Evolutionary conservation across 2,888 invertebrate species (phyloP).

Genomic region (Lacanobia wlatinum): DNA sequence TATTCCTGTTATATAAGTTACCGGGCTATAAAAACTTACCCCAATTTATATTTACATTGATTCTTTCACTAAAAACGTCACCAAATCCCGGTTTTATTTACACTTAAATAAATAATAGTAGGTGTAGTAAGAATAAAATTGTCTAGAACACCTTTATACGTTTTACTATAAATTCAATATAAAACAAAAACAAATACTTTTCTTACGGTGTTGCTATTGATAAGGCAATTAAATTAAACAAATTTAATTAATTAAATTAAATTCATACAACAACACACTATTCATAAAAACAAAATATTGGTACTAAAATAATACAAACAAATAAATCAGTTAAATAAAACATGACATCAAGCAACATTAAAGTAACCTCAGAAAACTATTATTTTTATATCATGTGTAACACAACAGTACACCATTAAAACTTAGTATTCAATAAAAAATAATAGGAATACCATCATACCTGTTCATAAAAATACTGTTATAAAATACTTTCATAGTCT

Average conservation of each 20-base stretch:
- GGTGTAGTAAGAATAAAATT: no score
- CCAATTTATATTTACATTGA: no score
- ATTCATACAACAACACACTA: neutral
- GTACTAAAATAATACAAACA: neutral
- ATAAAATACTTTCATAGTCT: neutral
- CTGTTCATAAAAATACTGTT: neutral
- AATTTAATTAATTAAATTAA: no score
- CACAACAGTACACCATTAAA: constrained; percentile 15
- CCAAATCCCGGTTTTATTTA: neutral
- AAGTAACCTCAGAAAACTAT: neutral
- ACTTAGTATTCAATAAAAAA: constrained; percentile 1
- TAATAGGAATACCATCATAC: neutral
- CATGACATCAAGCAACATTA: neutral
- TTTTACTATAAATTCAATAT: neutral
- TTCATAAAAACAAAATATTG: neutral
- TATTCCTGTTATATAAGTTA: no score
- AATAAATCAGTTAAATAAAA: constrained; percentile 9
- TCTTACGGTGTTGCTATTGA: no score
- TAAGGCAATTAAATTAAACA: no score
- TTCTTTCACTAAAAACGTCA: no score
- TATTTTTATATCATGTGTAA: neutral
- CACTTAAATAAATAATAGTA: neutral
- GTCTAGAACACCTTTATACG: neutral
- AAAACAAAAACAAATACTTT: no score
- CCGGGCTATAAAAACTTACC: no score